Percentiles rank a stretch among this genome's conserved stretches.
Conservation (phyloP, 2,797 vertebrate genomes). For the Pyrocephalus nanus region DNA sequence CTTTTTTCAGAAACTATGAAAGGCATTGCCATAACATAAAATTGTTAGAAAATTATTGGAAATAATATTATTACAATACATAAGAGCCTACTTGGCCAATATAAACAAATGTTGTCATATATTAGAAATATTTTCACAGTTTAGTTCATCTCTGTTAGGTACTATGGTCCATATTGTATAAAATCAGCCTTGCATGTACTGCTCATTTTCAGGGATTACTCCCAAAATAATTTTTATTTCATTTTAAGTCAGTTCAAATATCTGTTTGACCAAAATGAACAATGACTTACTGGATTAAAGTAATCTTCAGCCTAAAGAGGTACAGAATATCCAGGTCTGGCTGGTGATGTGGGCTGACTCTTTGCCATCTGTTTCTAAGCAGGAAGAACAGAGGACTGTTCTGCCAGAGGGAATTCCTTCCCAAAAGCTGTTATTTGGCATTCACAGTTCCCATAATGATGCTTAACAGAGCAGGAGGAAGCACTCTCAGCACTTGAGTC, state of each 20-base stretch:
- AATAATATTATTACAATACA: background rate
- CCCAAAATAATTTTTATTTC: background rate
- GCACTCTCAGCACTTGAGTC: background rate
- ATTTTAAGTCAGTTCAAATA: background rate
- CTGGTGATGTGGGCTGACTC: background rate
- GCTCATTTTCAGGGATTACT: background rate
- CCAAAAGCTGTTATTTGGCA: background rate
- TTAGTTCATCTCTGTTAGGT: background rate
- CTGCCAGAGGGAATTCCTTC: conserved; percentile 36
- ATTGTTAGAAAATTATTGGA: background rate
- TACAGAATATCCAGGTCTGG: background rate
- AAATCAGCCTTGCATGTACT: background rate
- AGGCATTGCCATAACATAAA: background rate
- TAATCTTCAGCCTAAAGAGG: background rate
- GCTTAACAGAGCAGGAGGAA: background rate
- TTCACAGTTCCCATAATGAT: background rate
- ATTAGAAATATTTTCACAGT: background rate
- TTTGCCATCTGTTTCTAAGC: conserved; percentile 15
- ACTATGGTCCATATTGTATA: background rate
- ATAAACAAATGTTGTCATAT: background rate
- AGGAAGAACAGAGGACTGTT: background rate
- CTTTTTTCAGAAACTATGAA: background rate
- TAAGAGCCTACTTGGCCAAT: background rate
- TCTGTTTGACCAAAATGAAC: background rate
- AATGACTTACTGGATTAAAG: background rate